Evolutionary conservation across 2,888 invertebrate species (phyloP), one percentile per base, ranked within the genome.

Genomic region (Apodemia duryi): DNA sequence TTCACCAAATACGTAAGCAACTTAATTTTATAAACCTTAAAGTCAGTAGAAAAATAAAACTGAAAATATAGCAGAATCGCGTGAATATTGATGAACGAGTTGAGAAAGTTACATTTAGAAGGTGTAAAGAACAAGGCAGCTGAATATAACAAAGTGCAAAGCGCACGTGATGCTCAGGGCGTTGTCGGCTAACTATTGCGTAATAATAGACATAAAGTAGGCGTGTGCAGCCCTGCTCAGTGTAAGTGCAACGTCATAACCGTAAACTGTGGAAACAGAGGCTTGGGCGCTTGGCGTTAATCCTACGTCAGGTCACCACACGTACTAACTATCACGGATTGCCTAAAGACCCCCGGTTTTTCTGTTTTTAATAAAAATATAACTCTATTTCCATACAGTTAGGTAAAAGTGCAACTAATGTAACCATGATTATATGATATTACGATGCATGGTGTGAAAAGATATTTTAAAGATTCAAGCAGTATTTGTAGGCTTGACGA

Each of bases 181-280:
- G 66, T 67, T 65, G 63, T 67, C 57, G 68, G 67, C 75, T 71
- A 74, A 67, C 75, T 75, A 75, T 74, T 70, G 73, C 72, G 74
- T 77, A 78, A 80, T 82, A 77, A 78, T 79, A 73, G 74, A 77
- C 77, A 81, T 81, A 79, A 81, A 80, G 72, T 77, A 74, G 73
- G 75, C 73, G 70, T 69, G 75, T 77, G 74, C 73, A 76, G 73
- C 72, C 68, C 74, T 13, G 77, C 74, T 76, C 77, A 75, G 77
- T 75, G 79, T 80, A 78, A 82, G 78, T 80, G 81, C 77, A 77
- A 74, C 72, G 79, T 77, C 77, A 83, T 84, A 83, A 84, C 75
- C 71, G 68, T 74, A 74, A 74, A 74, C 65, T 72, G 67, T 65
- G 68, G 67, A 63, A 65, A 69, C 71, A 68, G 35, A 61, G 46